Evolutionary conservation across 2,888 invertebrate species (phyloP), one percentile per base, ranked within the genome.

Genomic region (Malthinus seriepunctatus): DNA sequence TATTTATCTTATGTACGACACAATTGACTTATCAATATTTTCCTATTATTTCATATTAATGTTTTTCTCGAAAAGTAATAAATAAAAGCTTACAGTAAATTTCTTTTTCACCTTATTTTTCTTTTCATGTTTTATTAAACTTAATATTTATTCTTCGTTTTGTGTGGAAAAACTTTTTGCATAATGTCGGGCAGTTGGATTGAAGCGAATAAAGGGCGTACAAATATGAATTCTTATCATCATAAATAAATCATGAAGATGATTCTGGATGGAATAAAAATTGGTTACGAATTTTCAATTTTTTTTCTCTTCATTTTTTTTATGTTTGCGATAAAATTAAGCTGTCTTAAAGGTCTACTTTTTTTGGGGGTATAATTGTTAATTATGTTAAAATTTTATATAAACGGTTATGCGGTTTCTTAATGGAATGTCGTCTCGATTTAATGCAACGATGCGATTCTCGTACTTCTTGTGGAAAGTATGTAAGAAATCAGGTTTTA

Each of bases 211-310:
- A 56, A 59, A 56, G 61, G 61, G 63, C 62, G 60, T 63, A 58
- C 57, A 60, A 63, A 63, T 65, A 63, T 65, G 61, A 62, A 62
- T 63, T 62, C 62, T 60, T 62, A 62, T 60, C 46, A 59, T 32
- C 50, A 63, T 62, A 61, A 66, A 70, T 69, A 65, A 63, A 64
- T 59, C 67, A 69, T 71, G 65, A 68, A 60, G 67, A 68, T 65
- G 68, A 64, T 67, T 72, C 69, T 69, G 68, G 66, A 69, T 71
- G 71, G 70, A 74, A 73, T 71, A 71, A 71, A 73, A 23, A 23
- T 23, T 23, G 23, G 3, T 23, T 23, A 23, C 23, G 23, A 23
- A 23, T 23, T 23, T 23, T 23, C 23, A 2, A 3, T 23, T 23
- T 23, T 23, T 23, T 23, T 23, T 23, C 23, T 23, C 23, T 23